Evolutionary conservation across 2,113 vertebrate species (phyloP).

Genomic region (human (Homo sapiens)): DNA sequence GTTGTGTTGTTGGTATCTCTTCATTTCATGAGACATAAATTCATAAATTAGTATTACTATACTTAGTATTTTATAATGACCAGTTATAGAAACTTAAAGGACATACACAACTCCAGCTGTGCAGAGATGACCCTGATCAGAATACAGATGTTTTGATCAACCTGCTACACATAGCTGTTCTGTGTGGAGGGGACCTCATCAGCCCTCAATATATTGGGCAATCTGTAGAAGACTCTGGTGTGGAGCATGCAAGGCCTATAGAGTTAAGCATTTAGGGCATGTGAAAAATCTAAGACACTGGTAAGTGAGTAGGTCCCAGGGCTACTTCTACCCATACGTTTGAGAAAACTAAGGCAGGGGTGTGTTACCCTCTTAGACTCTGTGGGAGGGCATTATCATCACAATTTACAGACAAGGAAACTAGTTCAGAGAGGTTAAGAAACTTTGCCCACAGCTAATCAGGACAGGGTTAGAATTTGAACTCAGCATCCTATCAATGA

Average conservation of each 20-base stretch:
- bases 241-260: too few relatives aligned
- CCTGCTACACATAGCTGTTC: neutral
- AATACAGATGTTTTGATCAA: neutral
- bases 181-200: neutral
- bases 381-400: neutral
- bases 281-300: neutral
- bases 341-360: neutral
- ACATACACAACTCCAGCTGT: neutral
- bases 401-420: neutral
- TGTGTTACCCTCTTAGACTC: neutral
- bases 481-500: neutral
- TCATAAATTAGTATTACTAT: neutral
- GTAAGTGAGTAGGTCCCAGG: too few relatives aligned
- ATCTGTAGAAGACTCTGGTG: rapidly evolving
- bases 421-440: neutral
- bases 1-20: neutral
- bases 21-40: neutral
- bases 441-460: neutral
- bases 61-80: neutral
- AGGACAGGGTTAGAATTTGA: neutral
- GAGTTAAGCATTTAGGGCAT: neutral
- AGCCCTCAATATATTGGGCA: neutral
- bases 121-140: neutral
- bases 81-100: neutral
- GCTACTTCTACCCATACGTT: neutral